Conservation (phyloP, 2,888 invertebrate genomes). For the Rhamnusium bicolor region DNA sequence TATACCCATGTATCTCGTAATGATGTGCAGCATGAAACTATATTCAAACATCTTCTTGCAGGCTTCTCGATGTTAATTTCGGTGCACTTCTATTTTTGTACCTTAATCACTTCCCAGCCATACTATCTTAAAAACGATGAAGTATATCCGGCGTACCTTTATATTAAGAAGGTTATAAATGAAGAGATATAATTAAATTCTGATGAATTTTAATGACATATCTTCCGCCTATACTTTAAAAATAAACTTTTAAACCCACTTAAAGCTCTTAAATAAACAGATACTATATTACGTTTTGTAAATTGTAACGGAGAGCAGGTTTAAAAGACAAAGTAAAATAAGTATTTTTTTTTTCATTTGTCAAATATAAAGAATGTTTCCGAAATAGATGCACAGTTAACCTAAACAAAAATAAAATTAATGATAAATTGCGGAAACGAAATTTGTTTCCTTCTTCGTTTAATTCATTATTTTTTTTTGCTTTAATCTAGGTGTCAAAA, state of each 20-base stretch:
- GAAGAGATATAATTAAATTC: not conserved
- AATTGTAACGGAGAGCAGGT: not conserved
- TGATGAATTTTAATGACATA: not conserved
- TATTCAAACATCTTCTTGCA: not conserved
- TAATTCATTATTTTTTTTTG: too few relatives aligned
- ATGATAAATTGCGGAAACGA: too few relatives aligned
- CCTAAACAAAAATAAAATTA: too few relatives aligned
- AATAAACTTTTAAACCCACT: constrained; percentile 1
- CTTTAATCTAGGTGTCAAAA: too few relatives aligned
- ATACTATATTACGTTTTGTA: not conserved
- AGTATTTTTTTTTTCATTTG: too few relatives aligned
- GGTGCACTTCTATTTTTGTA: constrained; percentile 9
- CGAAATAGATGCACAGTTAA: too few relatives aligned
- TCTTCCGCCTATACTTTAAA: constrained; percentile 14
- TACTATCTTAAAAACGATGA: constrained; percentile 7
- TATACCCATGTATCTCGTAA: not conserved
- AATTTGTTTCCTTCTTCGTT: too few relatives aligned
- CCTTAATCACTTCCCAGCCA: not conserved
- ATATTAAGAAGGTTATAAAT: not conserved
- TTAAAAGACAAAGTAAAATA: too few relatives aligned
- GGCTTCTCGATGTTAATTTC: not conserved
- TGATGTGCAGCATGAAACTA: not conserved
- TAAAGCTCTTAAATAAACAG: not conserved
- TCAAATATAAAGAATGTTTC: too few relatives aligned
- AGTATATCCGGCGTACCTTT: not conserved